phyloP scores from a whole-genome alignment of 2,888 invertebrate species.

The Coelinius sp. region DNA sequence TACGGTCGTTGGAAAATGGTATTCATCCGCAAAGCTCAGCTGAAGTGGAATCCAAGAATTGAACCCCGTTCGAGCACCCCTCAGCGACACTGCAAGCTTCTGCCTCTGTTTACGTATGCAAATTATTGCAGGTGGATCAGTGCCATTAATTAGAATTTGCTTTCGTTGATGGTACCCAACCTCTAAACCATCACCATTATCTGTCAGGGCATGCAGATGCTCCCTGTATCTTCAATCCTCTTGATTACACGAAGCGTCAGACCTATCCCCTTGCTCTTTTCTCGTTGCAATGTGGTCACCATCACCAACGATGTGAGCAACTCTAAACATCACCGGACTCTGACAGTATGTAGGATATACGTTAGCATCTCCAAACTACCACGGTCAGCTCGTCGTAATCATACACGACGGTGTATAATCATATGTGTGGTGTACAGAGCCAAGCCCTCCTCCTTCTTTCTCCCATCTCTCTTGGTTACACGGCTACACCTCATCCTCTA shows the following conservation, averaged over 20 bases:
- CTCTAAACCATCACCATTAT: not conserved
- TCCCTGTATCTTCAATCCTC: not conserved
- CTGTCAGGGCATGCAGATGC: not conserved
- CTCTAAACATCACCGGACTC: slow-evolving; percentile 5
- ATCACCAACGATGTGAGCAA: not conserved
- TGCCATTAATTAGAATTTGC: slow-evolving; percentile 40
- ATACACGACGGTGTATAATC: slow-evolving; percentile 40
- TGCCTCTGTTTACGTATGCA: slow-evolving; percentile 41
- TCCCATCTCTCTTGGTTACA: slow-evolving; percentile 12
- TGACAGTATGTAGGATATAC: not conserved
- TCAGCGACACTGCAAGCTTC: slow-evolving; percentile 2
- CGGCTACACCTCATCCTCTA: not conserved
- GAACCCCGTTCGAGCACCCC: slow-evolving; percentile 13
- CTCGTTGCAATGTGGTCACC: not conserved
- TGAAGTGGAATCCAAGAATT: slow-evolving; percentile 30
- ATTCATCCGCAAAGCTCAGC: slow-evolving; percentile 34
- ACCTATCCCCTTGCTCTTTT: not conserved
- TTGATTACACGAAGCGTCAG: not conserved
- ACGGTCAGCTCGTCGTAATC: slow-evolving; percentile 38
- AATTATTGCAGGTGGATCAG: slow-evolving; percentile 29
- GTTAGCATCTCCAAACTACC: slow-evolving; percentile 27
- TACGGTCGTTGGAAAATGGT: slow-evolving; percentile 35
- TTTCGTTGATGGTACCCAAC: slow-evolving; percentile 22
- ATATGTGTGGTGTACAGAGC: slow-evolving; percentile 28
- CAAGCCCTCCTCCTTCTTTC: slow-evolving; percentile 15